These are phyloP conservation scores for Limnothrissa miodon DNA, from an alignment of 2,113 vertebrate genomes.

Conservation along the genomic window DNA sequence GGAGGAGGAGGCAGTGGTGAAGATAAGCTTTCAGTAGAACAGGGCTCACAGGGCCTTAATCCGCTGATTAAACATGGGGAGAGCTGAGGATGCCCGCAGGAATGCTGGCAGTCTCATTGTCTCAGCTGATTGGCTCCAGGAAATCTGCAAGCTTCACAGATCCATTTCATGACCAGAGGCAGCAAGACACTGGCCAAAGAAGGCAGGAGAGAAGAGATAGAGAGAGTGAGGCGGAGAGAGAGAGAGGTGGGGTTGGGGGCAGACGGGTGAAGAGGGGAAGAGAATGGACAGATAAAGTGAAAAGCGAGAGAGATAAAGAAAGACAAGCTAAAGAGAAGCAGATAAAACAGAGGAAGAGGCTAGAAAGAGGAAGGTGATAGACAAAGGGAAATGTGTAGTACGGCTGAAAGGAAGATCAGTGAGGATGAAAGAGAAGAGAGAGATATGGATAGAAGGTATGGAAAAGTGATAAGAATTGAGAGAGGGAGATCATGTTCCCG, in stretches of 20 bases:
- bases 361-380: neutral
- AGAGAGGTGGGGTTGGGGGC: neutral
- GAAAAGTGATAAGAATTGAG: neutral
- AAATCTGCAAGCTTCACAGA: constrained; percentile 30
- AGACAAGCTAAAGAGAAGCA: neutral
- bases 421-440: neutral
- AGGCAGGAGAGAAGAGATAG: neutral
- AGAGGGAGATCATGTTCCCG: neutral
- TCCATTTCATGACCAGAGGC: constrained; percentile 15
- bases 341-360: neutral
- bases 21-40: constrained; percentile 76
- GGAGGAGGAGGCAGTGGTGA: constrained; percentile 50
- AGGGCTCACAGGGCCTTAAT: constrained; percentile 63
- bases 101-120: constrained; percentile 48
- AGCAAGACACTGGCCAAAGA: constrained; percentile 18
- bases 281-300: constrained; percentile 6
- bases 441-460: neutral
- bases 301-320: neutral
- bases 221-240: neutral
- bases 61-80: constrained; percentile 72
- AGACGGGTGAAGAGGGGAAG: neutral
- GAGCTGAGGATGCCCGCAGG: constrained; percentile 64
- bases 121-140: constrained; percentile 53
- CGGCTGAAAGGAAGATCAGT: neutral
- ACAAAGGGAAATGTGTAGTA: neutral